A percentile compares a stretch with the other conserved stretches of the same genome.
Evolutionary conservation across 2,888 invertebrate genomes (phyloP).

Genomic region (Drosophila mercatorum): DNA sequence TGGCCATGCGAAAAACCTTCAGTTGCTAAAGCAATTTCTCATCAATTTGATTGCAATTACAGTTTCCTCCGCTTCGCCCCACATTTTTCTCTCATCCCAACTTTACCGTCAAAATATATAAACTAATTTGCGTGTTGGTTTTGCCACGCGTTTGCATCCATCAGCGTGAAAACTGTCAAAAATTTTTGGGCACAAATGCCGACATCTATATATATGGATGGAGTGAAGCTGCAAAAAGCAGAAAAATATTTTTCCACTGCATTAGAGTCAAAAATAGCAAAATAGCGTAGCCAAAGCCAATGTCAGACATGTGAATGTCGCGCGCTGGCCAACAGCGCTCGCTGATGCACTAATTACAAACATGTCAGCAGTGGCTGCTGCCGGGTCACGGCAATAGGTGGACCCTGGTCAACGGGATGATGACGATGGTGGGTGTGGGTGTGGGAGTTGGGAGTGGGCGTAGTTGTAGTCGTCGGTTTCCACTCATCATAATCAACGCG

Average conservation of each 20-base stretch:
- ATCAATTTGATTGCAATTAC: conserved; percentile 17
- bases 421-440: too few relatives aligned
- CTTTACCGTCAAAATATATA: conserved; percentile 39
- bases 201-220: background rate
- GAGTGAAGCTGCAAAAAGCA: background rate
- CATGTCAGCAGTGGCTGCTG: conserved; percentile 56
- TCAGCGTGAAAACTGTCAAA: conserved; percentile 23
- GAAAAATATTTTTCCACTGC: conserved; percentile 27
- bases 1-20: background rate
- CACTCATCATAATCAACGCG: conserved; percentile 42
- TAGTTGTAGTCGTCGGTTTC: background rate
- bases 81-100: background rate
- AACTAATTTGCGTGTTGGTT: conserved; percentile 64
- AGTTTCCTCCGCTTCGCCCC: background rate
- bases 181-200: conserved; percentile 11
- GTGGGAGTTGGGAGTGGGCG: background rate
- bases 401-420: background rate
- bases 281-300: conserved; percentile 31
- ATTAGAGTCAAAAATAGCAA: conserved; percentile 39
- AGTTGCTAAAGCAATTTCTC: conserved; percentile 2
- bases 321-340: conserved; percentile 11
- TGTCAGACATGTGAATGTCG: conserved; percentile 34
- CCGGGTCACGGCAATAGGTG: conserved; percentile 25
- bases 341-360: conserved; percentile 70
- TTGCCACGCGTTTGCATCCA: conserved; percentile 35